phyloP scores from a whole-genome alignment of 2,113 vertebrate genomes.

The Melierax canorus region DNA sequence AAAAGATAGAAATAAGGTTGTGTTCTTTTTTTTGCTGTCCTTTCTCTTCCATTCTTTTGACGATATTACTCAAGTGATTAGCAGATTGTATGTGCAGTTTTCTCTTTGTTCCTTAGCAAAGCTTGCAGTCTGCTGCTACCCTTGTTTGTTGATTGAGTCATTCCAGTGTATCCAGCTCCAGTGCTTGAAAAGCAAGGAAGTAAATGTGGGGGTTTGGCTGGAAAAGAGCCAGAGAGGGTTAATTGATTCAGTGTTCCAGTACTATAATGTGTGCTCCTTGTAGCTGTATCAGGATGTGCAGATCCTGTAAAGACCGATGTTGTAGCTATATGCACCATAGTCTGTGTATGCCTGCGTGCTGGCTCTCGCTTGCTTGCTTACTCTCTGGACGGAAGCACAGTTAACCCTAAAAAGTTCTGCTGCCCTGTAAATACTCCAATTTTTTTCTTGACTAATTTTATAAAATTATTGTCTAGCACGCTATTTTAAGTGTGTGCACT shows the following conservation, averaged over 20 bases:
- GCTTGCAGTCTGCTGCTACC: neutral
- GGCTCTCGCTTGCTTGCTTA: fast-evolving
- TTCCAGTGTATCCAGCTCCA: slow-evolving; percentile 14
- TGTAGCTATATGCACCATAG: neutral
- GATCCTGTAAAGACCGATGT: neutral
- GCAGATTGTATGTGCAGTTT: neutral
- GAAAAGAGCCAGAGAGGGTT: slow-evolving; percentile 31
- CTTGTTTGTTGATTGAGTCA: slow-evolving; percentile 8
- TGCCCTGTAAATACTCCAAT: neutral
- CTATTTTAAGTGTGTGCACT: neutral
- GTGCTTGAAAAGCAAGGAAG: slow-evolving; percentile 16
- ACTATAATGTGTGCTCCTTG: neutral
- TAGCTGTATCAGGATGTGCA: neutral
- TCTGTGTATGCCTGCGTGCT: neutral
- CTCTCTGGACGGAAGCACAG: neutral
- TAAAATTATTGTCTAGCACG: neutral
- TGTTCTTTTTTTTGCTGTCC: neutral
- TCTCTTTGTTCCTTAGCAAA: neutral
- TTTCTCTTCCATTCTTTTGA: neutral
- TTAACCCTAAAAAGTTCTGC: slow-evolving; percentile 41
- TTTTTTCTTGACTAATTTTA: neutral
- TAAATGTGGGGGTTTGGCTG: slow-evolving; percentile 15
- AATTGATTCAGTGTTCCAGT: slow-evolving; percentile 6
- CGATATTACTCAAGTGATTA: neutral
- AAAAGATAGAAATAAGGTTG: neutral